phyloP scores from a whole-genome alignment of 2,113 vertebrate genomes.

The Nesogale talazaci region DNA sequence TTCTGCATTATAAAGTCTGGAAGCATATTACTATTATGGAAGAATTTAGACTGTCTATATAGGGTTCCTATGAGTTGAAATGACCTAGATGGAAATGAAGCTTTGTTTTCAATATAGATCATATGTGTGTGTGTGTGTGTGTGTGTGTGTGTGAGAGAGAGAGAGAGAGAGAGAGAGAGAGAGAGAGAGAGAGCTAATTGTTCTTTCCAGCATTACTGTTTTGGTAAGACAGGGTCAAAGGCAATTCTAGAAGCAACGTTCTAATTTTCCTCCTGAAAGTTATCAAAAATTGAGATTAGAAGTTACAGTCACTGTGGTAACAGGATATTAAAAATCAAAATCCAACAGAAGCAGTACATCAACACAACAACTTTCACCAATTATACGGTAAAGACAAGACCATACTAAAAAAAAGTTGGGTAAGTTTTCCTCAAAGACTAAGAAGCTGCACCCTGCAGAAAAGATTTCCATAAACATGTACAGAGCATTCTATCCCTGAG shows the following conservation, averaged over 20 bases:
- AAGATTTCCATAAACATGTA: neutral
- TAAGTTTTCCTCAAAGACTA: neutral
- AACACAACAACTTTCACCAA: slow-evolving; percentile 6
- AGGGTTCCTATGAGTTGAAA: too few relatives aligned
- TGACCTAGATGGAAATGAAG: too few relatives aligned
- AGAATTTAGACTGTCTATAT: neutral
- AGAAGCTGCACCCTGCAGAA: neutral
- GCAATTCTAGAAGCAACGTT: neutral
- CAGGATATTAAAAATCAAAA: too few relatives aligned
- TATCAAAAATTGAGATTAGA: neutral
- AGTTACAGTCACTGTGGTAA: neutral
- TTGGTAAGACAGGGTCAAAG: slow-evolving; percentile 40
- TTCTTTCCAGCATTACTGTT: neutral
- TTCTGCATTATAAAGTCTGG: neutral
- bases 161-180: too few relatives aligned
- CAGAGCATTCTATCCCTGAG: neutral
- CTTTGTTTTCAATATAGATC: neutral
- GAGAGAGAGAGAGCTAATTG: neutral
- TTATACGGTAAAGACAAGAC: neutral
- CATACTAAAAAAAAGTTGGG: too few relatives aligned
- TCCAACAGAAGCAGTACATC: neutral
- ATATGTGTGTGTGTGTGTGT: too few relatives aligned
- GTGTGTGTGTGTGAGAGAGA: too few relatives aligned
- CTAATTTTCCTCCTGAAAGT: neutral
- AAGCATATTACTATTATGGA: neutral